phyloP scores from a whole-genome alignment of 2,797 vertebrate species.

The Aythya fuligula region DNA sequence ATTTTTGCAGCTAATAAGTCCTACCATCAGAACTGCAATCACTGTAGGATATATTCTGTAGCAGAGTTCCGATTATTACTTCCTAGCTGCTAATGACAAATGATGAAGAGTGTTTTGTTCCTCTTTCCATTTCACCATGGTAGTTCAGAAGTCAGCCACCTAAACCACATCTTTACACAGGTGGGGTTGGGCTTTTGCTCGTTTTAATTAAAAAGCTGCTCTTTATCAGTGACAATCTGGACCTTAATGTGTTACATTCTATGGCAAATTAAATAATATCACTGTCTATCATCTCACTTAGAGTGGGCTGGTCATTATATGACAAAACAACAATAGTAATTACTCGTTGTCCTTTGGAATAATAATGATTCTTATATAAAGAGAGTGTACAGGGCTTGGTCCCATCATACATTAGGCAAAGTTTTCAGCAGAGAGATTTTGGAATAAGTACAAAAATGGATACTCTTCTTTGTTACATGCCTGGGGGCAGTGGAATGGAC shows the following conservation, averaged over 20 bases:
- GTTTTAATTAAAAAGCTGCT: not conserved
- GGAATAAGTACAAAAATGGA: not conserved
- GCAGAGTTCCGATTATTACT: not conserved
- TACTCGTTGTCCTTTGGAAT: not conserved
- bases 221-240: conserved; percentile 19
- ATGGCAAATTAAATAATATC: not conserved
- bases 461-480: not conserved
- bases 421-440: not conserved
- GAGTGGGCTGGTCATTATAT: not conserved
- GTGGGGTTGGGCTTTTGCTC: not conserved
- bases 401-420: not conserved
- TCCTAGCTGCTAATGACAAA: not conserved
- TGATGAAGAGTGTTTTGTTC: not conserved
- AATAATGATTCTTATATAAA: not conserved
- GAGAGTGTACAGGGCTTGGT: not conserved
- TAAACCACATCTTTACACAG: not conserved
- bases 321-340: not conserved
- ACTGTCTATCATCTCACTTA: not conserved
- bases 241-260: not conserved
- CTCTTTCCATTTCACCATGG: not conserved
- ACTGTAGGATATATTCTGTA: not conserved
- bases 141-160: not conserved
- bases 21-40: not conserved
- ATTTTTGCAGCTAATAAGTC: not conserved
- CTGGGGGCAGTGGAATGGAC: not conserved